These are phyloP conservation scores for Fissipunctia ypsillon DNA, from an alignment of 2,888 invertebrate genomes.

Conservation along the genomic window DNA sequence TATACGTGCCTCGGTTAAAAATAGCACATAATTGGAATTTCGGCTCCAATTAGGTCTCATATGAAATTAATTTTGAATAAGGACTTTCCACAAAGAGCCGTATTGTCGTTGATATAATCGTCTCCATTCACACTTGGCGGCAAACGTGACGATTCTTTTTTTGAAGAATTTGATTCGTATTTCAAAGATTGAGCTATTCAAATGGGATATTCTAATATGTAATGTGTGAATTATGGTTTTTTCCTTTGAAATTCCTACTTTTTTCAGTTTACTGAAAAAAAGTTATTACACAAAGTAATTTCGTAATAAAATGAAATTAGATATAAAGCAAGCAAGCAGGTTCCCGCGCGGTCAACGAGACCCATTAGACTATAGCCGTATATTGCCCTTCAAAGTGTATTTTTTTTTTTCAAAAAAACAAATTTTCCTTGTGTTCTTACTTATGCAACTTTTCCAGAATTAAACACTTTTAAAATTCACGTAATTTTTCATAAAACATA, in stretches of 20 bases:
- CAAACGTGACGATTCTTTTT: background rate
- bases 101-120: constrained; percentile 10
- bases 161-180: background rate
- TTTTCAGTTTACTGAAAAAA: background rate
- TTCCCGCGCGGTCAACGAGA: too few species aligned
- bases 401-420: too few species aligned
- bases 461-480: too few species aligned
- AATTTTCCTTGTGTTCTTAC: too few species aligned
- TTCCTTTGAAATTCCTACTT: background rate
- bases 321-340: too few species aligned
- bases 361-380: too few species aligned
- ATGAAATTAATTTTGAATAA: constrained; percentile 33
- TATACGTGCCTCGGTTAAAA: constrained; percentile 45
- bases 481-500: too few species aligned
- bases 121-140: constrained; percentile 2
- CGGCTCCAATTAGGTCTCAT: constrained; percentile 23
- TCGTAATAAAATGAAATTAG: background rate
- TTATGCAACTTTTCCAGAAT: too few species aligned
- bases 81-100: constrained; percentile 26
- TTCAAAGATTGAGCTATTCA: background rate
- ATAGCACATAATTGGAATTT: constrained; percentile 28
- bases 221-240: background rate
- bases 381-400: too few species aligned
- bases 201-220: background rate
- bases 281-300: background rate